Conservation (phyloP, 1,140 invertebrate genomes). For the Doryteuthis pealeii region DNA sequence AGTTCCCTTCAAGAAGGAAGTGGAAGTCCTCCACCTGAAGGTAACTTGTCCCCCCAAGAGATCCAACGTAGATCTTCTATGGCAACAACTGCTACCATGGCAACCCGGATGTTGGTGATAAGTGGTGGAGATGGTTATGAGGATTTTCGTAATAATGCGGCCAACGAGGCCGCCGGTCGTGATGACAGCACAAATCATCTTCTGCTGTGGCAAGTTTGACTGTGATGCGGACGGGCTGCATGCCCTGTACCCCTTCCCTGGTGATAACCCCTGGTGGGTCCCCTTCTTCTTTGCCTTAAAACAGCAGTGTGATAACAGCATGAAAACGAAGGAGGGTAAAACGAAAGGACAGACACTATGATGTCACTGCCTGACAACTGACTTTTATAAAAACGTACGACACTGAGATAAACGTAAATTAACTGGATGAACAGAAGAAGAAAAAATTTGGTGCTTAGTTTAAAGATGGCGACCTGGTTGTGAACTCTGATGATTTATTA, state of each 20-base stretch:
- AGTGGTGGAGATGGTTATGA: conserved; percentile 97
- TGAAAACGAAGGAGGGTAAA: no score
- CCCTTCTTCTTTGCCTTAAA: no score
- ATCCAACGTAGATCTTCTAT: conserved; percentile 55
- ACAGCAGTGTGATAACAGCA: no score
- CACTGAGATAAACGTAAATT: no score
- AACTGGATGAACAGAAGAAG: background rate
- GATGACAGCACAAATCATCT: conserved; percentile 96
- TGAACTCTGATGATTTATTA: background rate
- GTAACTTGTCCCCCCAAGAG: conserved; percentile 34
- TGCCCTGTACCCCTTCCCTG: no score
- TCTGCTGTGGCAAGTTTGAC: conserved; percentile 78
- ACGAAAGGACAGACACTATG: no score
- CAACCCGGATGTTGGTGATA: conserved; percentile 71
- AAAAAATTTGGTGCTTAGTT: conserved; percentile 1
- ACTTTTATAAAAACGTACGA: no score
- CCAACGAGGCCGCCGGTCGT: conserved; percentile 78
- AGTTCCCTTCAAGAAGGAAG: conserved; percentile 8
- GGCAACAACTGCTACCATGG: conserved; percentile 57
- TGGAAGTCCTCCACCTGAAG: conserved; percentile 18
- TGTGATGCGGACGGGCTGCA: no score
- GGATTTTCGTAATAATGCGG: conserved; percentile 67
- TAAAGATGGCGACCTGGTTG: background rate
- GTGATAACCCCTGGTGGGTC: no score
- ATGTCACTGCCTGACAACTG: no score